Percentiles rank a stretch among this genome's conserved stretches.
Evolutionary conservation across 2,888 invertebrate species (phyloP).

Genomic region (Laothoe populi): DNA sequence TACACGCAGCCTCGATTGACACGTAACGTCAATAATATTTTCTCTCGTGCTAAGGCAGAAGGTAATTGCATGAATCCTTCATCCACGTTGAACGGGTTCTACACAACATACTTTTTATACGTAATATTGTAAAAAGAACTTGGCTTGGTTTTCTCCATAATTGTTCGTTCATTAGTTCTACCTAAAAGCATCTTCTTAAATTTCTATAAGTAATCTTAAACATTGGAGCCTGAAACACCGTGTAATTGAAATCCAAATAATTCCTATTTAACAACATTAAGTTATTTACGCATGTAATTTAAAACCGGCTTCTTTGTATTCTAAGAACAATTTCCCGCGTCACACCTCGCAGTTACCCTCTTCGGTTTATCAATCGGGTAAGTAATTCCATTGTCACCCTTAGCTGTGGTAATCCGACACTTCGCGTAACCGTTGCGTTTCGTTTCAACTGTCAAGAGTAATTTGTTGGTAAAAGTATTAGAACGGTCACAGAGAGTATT

Average conservation of each 20-base stretch:
- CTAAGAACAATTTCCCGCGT: constrained; percentile 22
- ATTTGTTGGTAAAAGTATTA: constrained; percentile 33
- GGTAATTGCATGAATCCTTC: no score
- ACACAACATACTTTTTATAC: no score
- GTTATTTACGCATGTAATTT: constrained; percentile 13
- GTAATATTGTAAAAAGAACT: no score
- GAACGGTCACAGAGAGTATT: neutral
- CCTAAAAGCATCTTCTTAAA: no score
- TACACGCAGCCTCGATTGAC: no score
- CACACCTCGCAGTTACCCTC: constrained; percentile 27
- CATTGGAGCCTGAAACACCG: neutral
- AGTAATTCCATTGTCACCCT: constrained; percentile 42
- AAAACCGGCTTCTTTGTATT: constrained; percentile 15
- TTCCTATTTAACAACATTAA: neutral
- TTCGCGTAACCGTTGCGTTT: constrained; percentile 45
- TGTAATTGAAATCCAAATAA: neutral
- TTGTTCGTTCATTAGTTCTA: no score
- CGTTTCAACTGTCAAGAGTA: constrained; percentile 52
- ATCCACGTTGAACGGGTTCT: no score
- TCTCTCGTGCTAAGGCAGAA: no score
- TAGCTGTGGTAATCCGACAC: constrained; percentile 42
- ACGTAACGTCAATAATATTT: no score
- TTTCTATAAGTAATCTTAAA: neutral
- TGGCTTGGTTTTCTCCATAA: no score
- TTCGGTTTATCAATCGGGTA: constrained; percentile 32